Base-by-base conservation (phyloP, 2,888 invertebrate genomes). In the Heliconius sara region DNA sequence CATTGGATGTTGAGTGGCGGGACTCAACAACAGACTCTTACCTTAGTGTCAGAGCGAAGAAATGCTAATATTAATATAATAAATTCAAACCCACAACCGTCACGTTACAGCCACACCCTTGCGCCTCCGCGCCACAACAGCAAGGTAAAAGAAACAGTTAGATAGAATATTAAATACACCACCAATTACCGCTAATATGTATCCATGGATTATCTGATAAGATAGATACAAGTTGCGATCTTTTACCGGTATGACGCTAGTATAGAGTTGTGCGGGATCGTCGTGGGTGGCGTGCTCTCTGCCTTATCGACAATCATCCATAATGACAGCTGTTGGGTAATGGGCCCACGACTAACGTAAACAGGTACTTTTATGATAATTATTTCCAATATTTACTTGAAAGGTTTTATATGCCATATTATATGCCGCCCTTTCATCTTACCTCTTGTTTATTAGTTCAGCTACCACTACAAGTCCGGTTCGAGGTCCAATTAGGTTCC, bases 251-350 rank as follows among this genome's bases (percentile, higher is more conserved):
- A 88, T 87, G 87, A 89, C 1, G 47, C 47, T 52, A 52, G 47
- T 52, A 19, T 52, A 47, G 43, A 88, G 85, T 85, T 86, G 87
- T 87, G 82, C 81, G 83, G 85, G 85, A 84, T 82, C 91, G 84
- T 86, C 86, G 92, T 93, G 93, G 93, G 93, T 93, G 93, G 93
- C 89, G 88, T 87, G 88, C 87, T 86, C 88, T 90, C 88, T 82
- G 79, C 85, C 88, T 91, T 91, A 91, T 89, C 91, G 72, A 63
- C 80, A 78, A 87, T 85, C 88, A 87, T 87, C 85, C 88, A 89
- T 93, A 93, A 93, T 92, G 93, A 92, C 92, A 91, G 92, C 91
- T 92, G 91, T 93, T 93, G 87, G 91, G 93, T 93, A 93, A 93
- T 91, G 90, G 91, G 88, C 88, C 88, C 90, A 88, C 89, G 88